Evolutionary conservation across 2,797 vertebrate genomes (phyloP), one percentile per base, ranked within the genome.

Genomic region (Malurus splendens): DNA sequence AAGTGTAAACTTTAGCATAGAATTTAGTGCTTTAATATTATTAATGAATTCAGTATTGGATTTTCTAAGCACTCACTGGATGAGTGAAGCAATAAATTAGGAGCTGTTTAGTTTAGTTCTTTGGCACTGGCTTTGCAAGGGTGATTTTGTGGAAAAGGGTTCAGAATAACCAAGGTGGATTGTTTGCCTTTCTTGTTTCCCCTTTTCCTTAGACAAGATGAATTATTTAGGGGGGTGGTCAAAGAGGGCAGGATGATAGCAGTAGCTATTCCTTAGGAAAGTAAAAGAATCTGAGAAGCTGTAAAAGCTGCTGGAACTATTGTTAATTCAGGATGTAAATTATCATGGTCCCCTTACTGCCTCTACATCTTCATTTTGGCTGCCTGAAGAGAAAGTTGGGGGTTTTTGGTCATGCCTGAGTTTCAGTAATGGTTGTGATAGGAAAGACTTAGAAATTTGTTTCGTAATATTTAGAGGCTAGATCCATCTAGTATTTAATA

Each of bases 31-130:
- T 90, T 90, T 84, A 82, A 81, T 90, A 85, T 86, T 92, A 94
- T 80, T 90, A 93, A 94, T 94, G 60, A 91, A 95, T 94, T 91
- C 89, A 67, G 57, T 90, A 95, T 90, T 94, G 90, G 57, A 89
- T 94, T 94, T 92, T 89, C 79, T 82, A 51, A 91, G 91, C 64
- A 60, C 75, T 94, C 57, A 54, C 38, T 92, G 67, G 65, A 84
- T 91, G 87, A 82, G 36, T 56, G 74, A 89, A 84, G 88, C 82
- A 89, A 68, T 95, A 87, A 93, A 86, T 92, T 88, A 93, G 67
- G 89, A 89, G 39, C 90, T 87, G 62, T 82, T 95, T 78, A 76
- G 52, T 87, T 70, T 41, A 51, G 30, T 74, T 82, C 77, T 86
- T 90, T 3, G 10, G 70, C 54, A 52, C 10, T 86, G 78, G 42